These are phyloP conservation scores for Cavia porcellus DNA, from an alignment of 2,113 vertebrate species.

Conservation along the genomic window DNA sequence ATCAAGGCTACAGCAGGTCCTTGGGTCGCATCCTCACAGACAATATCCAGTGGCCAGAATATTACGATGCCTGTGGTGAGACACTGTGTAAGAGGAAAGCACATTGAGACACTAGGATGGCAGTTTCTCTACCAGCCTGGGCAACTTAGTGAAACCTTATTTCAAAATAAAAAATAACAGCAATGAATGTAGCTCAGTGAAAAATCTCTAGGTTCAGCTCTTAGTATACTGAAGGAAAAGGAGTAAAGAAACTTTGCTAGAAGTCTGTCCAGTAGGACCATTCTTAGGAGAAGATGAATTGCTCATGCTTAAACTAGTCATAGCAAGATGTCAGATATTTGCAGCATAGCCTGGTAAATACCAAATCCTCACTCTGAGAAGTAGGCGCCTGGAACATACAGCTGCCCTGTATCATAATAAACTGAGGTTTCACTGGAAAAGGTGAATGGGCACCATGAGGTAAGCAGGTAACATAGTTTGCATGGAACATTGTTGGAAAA, in stretches of 20 bases:
- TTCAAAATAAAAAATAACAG: background rate
- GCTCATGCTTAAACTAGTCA: background rate
- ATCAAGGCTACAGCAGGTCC: background rate
- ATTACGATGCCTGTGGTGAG: accelerated
- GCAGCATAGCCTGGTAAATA: background rate
- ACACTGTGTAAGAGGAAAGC: background rate
- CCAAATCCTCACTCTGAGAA: background rate
- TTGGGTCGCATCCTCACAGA: background rate
- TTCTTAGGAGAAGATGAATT: background rate
- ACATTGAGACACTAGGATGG: background rate
- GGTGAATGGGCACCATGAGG: background rate
- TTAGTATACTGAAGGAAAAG: background rate
- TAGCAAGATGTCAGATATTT: background rate
- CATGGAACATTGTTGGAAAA: background rate
- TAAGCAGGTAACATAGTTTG: background rate
- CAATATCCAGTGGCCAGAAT: background rate
- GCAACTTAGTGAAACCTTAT: background rate
- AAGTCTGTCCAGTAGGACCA: background rate
- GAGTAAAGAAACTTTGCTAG: background rate
- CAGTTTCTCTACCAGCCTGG: background rate
- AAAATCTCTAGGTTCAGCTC: background rate
- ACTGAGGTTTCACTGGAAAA: background rate
- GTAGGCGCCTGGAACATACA: background rate
- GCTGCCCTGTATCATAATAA: background rate
- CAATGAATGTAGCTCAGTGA: background rate